Percentiles rank a stretch among this genome's conserved stretches.
phyloP scores from a whole-genome alignment of 2,888 invertebrate species.

The Apoderus coryli region DNA sequence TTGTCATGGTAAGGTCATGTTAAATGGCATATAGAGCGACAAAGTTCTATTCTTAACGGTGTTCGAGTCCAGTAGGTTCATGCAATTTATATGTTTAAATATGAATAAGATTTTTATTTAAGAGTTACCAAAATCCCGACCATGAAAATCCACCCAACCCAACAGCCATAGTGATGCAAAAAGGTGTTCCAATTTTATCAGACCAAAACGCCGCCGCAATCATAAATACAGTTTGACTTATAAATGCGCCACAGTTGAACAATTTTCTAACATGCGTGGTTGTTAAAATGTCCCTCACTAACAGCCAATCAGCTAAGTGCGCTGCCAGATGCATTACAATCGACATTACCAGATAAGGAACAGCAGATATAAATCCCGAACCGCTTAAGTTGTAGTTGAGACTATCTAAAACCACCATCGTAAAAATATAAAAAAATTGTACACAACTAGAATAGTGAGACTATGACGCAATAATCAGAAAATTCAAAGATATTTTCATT shows the following conservation, averaged over 20 bases:
- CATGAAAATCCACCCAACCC: conserved; percentile 16
- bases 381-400: conserved; percentile 56
- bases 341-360: conserved; percentile 82
- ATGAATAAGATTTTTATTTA: not conserved
- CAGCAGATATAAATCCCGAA: conserved; percentile 68
- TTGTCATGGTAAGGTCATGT: too few relatives aligned
- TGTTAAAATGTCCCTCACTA: conserved; percentile 45
- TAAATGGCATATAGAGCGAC: too few relatives aligned
- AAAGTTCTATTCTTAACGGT: too few relatives aligned
- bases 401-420: conserved; percentile 41
- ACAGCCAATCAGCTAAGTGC: conserved; percentile 65
- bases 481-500: not conserved
- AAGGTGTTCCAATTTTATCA: conserved; percentile 32
- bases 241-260: conserved; percentile 60
- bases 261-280: conserved; percentile 53
- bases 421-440: not conserved
- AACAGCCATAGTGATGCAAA: conserved; percentile 17
- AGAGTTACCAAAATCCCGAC: conserved; percentile 17
- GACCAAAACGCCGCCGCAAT: conserved; percentile 60
- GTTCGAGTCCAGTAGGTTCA: too few relatives aligned
- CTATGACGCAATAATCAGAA: not conserved
- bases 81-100: not conserved
- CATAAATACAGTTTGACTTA: conserved; percentile 74
- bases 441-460: not conserved
- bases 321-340: conserved; percentile 65